Percentiles rank a stretch among this genome's conserved stretches.
Conservation (phyloP, 2,113 vertebrate species). For the Pterocles burchelli region DNA sequence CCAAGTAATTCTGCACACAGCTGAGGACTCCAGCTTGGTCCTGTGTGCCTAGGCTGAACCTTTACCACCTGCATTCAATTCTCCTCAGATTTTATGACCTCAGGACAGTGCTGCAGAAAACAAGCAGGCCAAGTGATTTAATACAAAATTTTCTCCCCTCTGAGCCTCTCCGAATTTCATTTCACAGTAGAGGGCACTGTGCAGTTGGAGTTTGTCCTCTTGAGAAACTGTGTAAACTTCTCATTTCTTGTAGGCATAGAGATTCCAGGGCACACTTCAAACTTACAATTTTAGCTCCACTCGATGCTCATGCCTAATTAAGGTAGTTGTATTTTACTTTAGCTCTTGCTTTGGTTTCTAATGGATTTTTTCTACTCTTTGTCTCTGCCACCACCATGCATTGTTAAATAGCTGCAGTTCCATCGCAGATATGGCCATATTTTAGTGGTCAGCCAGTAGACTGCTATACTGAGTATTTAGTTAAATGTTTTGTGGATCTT, state of each 20-base stretch:
- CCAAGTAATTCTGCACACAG: not conserved
- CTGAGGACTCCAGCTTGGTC: not conserved
- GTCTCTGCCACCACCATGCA: not conserved
- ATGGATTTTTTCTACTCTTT: not conserved
- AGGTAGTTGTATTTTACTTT: not conserved
- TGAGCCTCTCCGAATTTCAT: not conserved
- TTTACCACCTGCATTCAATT: accelerated
- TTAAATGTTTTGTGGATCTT: conserved; percentile 37
- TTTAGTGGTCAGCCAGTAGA: conserved; percentile 12
- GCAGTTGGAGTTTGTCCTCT: not conserved
- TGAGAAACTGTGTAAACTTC: not conserved
- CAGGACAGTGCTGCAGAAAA: not conserved
- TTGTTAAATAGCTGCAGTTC: not conserved
- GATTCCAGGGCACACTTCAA: not conserved
- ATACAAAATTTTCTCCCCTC: not conserved
- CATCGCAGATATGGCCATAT: not conserved
- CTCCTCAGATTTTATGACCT: not conserved
- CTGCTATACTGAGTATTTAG: conserved; percentile 13
- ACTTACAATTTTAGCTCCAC: not conserved
- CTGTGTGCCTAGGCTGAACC: not conserved
- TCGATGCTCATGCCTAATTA: not conserved
- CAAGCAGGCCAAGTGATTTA: not conserved
- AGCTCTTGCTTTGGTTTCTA: not conserved
- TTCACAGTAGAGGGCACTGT: conserved; percentile 56
- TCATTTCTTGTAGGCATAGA: not conserved